phyloP scores from a whole-genome alignment of 2,113 vertebrate genomes.

The Cochlearius cochlearius region DNA sequence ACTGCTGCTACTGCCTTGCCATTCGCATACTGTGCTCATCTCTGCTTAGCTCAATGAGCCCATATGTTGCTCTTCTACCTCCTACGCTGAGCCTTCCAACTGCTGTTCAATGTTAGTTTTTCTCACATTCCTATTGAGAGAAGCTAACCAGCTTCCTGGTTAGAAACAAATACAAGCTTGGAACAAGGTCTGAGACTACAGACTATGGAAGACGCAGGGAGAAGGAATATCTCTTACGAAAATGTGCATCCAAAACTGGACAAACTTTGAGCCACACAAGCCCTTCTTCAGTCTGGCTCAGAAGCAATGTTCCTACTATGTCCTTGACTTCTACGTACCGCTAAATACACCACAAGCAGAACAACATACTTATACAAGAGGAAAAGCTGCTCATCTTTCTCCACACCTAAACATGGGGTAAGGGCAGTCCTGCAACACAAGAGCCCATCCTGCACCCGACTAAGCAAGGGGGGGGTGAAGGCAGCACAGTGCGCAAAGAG shows the following conservation, averaged over 20 bases:
- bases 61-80: neutral
- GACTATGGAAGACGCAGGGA: neutral
- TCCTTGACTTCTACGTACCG: neutral
- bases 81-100: neutral
- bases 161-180: neutral
- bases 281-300: neutral
- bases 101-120: neutral
- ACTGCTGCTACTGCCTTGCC: neutral
- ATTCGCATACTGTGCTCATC: neutral
- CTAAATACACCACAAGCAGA: neutral
- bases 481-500: neutral
- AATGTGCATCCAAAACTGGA: neutral
- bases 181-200: neutral
- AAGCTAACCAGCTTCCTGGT: neutral
- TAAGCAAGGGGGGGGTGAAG: neutral
- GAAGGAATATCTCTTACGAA: neutral
- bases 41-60: neutral
- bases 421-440: neutral
- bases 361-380: neutral
- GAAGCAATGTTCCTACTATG: rapidly evolving
- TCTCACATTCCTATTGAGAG: neutral
- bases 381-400: neutral
- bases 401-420: too few relatives aligned
- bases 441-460: neutral
- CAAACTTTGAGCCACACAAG: neutral